Percentiles rank a stretch among this genome's conserved stretches.
phyloP scores from a whole-genome alignment of 2,797 vertebrate genomes.

The Crax fasciolata region DNA sequence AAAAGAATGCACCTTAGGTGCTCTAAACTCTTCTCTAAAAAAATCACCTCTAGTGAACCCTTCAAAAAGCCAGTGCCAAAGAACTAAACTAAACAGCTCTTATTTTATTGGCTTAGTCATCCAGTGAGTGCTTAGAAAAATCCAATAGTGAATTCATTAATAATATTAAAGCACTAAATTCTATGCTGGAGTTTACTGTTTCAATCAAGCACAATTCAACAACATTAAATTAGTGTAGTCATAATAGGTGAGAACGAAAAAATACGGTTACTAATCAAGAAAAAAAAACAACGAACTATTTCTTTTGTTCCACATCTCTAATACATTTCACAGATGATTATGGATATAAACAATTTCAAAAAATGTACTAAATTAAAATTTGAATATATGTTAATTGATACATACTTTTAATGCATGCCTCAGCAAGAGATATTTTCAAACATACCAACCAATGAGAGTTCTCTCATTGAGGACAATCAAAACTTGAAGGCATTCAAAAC shows the following conservation, averaged over 20 bases:
- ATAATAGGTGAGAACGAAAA: slow-evolving; percentile 28
- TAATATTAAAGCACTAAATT: slow-evolving; percentile 55
- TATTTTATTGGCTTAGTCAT: slow-evolving; percentile 60
- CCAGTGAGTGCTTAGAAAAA: slow-evolving; percentile 54
- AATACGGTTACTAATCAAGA: not conserved
- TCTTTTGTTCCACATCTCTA: not conserved
- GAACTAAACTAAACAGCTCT: slow-evolving; percentile 37
- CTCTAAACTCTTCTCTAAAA: not conserved
- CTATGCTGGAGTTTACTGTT: slow-evolving; percentile 38
- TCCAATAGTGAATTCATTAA: slow-evolving; percentile 70
- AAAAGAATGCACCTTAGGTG: not conserved
- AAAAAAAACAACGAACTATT: not conserved
- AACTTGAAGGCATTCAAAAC: not conserved
- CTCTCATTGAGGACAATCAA: not conserved
- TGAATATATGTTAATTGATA: not conserved
- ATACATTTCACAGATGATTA: not conserved
- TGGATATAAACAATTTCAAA: not conserved
- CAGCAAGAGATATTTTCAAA: not conserved
- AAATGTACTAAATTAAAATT: not conserved
- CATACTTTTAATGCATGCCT: not conserved
- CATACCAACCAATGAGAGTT: not conserved
- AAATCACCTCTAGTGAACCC: slow-evolving; percentile 2
- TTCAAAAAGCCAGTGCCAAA: slow-evolving; percentile 7
- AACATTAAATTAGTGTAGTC: slow-evolving; percentile 9
- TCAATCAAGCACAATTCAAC: slow-evolving; percentile 20